Evolutionary conservation across 2,797 vertebrate genomes (phyloP).

Genomic region (Taenioides sp.): DNA sequence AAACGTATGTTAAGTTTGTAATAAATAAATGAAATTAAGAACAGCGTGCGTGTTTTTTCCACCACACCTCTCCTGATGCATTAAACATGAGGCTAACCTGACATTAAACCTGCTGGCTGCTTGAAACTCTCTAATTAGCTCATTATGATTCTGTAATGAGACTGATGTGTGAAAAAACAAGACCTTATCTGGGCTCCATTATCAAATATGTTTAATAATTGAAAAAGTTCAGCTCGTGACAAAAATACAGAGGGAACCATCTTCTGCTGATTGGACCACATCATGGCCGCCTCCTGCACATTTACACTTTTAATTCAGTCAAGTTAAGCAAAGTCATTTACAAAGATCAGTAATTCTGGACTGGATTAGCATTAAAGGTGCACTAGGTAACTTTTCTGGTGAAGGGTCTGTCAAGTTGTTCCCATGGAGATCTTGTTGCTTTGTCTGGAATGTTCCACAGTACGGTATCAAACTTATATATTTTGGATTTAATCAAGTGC

Average conservation of each 20-base stretch:
- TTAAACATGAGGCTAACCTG: slow-evolving; percentile 7
- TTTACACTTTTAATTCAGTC: neutral
- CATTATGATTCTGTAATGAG: slow-evolving; percentile 11
- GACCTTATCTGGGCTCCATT: slow-evolving; percentile 11
- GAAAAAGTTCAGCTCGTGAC: slow-evolving; percentile 11
- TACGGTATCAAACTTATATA: too few species aligned
- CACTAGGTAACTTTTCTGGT: too few species aligned
- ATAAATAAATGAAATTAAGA: neutral
- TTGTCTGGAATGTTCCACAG: too few species aligned
- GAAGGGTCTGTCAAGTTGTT: too few species aligned
- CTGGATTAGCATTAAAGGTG: too few species aligned
- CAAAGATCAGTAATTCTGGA: neutral
- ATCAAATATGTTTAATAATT: slow-evolving; percentile 13
- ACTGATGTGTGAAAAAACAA: slow-evolving; percentile 3
- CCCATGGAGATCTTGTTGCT: too few species aligned
- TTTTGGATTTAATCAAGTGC: too few species aligned
- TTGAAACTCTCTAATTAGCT: slow-evolving; percentile 6
- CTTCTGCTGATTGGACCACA: neutral
- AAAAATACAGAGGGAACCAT: neutral
- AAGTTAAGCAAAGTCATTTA: neutral
- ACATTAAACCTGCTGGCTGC: slow-evolving; percentile 9
- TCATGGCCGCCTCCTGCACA: neutral
- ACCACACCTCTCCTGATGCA: neutral
- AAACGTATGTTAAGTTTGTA: neutral
- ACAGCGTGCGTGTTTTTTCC: neutral